These are phyloP conservation scores for Agrochola circellaris DNA, from an alignment of 2,888 invertebrate genomes.

Conservation along the genomic window DNA sequence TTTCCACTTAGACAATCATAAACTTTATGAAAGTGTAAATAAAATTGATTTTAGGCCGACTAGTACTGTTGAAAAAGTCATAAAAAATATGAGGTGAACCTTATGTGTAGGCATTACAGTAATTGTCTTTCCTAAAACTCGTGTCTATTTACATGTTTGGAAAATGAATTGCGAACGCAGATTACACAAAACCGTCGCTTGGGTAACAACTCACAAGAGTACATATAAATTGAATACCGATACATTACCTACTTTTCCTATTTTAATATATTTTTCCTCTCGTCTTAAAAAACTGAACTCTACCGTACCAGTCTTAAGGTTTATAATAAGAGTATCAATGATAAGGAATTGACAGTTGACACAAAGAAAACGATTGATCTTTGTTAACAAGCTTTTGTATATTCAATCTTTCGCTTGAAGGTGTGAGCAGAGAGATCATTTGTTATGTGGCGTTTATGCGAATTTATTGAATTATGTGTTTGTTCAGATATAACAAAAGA, in stretches of 20 bases:
- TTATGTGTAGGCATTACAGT: too few relatives aligned
- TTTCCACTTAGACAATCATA: too few relatives aligned
- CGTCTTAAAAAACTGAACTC: slow-evolving; percentile 23
- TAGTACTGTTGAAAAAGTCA: too few relatives aligned
- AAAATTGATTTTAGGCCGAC: too few relatives aligned
- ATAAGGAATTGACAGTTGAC: slow-evolving; percentile 33
- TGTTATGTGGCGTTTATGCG: slow-evolving; percentile 31
- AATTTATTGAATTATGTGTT: slow-evolving; percentile 9
- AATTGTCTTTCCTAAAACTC: too few relatives aligned
- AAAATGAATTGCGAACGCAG: too few relatives aligned
- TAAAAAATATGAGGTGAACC: too few relatives aligned
- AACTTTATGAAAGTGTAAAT: too few relatives aligned
- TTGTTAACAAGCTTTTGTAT: slow-evolving; percentile 64
- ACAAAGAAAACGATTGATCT: slow-evolving; percentile 59
- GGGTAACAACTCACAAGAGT: slow-evolving; percentile 10
- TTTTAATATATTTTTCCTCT: slow-evolving; percentile 3
- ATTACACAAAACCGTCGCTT: neutral
- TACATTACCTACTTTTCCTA: slow-evolving; percentile 40
- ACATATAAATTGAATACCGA: slow-evolving; percentile 57
- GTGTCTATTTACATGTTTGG: too few relatives aligned
- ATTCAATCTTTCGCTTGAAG: slow-evolving; percentile 60
- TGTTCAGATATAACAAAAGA: neutral
- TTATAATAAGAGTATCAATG: slow-evolving; percentile 15
- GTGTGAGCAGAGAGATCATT: slow-evolving; percentile 50
- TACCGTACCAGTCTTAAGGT: neutral